Base-by-base conservation (phyloP, 2,888 invertebrate species). In the Dichetophora obliterata region DNA sequence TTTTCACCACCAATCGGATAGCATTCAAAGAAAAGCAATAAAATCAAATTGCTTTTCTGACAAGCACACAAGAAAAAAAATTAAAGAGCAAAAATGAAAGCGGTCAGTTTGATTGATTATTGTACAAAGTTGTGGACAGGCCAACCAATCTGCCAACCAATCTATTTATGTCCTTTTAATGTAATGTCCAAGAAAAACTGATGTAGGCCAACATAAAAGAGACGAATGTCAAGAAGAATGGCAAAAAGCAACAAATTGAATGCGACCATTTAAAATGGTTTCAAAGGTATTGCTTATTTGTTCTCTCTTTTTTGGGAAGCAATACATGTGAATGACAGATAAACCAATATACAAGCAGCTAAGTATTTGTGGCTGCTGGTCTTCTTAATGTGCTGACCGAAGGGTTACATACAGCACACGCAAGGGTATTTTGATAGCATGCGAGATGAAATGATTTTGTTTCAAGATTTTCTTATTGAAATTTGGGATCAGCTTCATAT, bases 31-130 rank as follows among this genome's bases (percentile, higher is more conserved):
- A 37, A 72, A 59, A 61, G 61, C n/a, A 37, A 59, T 72, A 59
- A 72, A 72, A 72, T 22, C 16, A 43, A 50, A 72, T 50, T 68
- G 68, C 48, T 50, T 68, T 52, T 50, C 14, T 22, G 1, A 50
- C 50, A 68, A 68, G 11, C 48, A 14, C 14, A 24, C 11, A 19
- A 5, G 48, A 50, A 68, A 22, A 54, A 1, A 14, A 65, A 37
- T 54, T 27, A 31, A 63, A 27, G 2, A 34, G 50, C 6, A 69
- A 48, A 52, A 19, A 52, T 24, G 37, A 43, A 66, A 77, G 75
- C 75, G 82, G 81, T 80, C 82, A 84, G 85, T 85, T 89, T 89
- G 89, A 89, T 89, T 89, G 89, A 89, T 89, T 89, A 89, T 88
- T 83, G 84, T 82, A 84, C 83, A 84, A 88, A 88, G 84, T 86